These are phyloP conservation scores for Ceriagrion tenellum DNA, from an alignment of 2,888 invertebrate genomes.

Conservation along the genomic window DNA sequence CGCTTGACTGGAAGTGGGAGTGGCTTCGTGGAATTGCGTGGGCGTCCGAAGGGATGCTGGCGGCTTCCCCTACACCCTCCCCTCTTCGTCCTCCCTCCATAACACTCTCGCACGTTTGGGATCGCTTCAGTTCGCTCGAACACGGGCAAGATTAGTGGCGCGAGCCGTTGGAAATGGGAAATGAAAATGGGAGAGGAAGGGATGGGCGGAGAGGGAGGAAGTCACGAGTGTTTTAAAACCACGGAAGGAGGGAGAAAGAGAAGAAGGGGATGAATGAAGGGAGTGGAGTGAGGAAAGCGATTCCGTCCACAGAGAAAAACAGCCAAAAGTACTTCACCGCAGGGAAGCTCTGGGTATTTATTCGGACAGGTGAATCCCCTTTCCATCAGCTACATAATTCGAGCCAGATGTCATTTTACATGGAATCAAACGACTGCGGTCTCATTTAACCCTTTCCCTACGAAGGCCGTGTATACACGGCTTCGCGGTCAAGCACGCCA, in stretches of 20 bases:
- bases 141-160: not conserved
- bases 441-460: too few species aligned
- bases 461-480: too few species aligned
- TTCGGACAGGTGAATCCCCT: not conserved
- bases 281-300: not conserved
- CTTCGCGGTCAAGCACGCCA: too few species aligned
- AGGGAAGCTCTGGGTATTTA: not conserved
- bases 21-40: not conserved
- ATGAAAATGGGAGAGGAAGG: not conserved
- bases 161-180: not conserved
- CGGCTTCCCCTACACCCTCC: too few species aligned
- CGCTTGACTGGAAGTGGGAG: not conserved
- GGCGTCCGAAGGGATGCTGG: not conserved
- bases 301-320: not conserved
- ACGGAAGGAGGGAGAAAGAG: not conserved
- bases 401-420: too few species aligned
- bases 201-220: not conserved
- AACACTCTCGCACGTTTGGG: not conserved
- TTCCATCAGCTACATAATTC: too few species aligned
- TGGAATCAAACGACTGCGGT: too few species aligned
- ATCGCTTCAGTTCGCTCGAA: not conserved
- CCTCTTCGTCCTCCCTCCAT: not conserved
- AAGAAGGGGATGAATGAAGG: not conserved
- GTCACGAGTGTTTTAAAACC: not conserved
- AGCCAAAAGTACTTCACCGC: not conserved